phyloP scores from a whole-genome alignment of 2,113 vertebrate genomes.

The Myiopsitta monachus region DNA sequence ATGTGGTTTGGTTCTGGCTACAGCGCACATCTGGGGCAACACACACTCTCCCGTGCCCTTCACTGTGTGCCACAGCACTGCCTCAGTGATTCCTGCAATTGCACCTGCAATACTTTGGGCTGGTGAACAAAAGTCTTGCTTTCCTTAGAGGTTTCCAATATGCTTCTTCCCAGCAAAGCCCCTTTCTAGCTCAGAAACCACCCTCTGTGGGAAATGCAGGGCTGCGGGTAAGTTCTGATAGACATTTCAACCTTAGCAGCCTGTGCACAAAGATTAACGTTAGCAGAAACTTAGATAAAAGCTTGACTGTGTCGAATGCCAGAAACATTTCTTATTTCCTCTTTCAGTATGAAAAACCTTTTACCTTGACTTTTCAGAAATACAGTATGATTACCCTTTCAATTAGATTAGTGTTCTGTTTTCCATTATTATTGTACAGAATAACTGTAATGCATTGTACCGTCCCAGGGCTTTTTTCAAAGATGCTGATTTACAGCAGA shows the following conservation, averaged over 20 bases:
- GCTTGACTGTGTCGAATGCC: background rate
- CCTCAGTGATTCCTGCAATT: accelerated
- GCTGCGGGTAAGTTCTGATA: background rate
- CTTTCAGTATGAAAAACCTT: constrained; percentile 66
- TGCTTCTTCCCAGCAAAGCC: background rate
- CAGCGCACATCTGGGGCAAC: background rate
- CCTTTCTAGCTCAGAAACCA: accelerated
- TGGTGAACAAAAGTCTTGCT: background rate
- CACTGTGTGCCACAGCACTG: background rate
- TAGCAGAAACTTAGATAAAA: constrained; percentile 38
- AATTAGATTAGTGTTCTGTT: constrained; percentile 65
- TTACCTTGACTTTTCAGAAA: constrained; percentile 61
- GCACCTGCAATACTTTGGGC: accelerated
- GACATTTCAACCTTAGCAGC: background rate
- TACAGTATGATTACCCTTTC: constrained; percentile 40
- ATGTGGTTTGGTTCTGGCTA: accelerated
- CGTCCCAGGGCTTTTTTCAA: background rate
- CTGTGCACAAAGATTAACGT: background rate
- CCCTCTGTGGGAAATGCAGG: background rate
- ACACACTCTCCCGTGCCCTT: accelerated
- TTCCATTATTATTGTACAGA: constrained; percentile 49
- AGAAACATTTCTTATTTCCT: constrained; percentile 20
- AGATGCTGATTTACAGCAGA: constrained; percentile 51
- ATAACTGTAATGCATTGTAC: constrained; percentile 17
- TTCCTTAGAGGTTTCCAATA: background rate